phyloP scores from a whole-genome alignment of 2,888 invertebrate genomes.

The Myopa testacea region DNA sequence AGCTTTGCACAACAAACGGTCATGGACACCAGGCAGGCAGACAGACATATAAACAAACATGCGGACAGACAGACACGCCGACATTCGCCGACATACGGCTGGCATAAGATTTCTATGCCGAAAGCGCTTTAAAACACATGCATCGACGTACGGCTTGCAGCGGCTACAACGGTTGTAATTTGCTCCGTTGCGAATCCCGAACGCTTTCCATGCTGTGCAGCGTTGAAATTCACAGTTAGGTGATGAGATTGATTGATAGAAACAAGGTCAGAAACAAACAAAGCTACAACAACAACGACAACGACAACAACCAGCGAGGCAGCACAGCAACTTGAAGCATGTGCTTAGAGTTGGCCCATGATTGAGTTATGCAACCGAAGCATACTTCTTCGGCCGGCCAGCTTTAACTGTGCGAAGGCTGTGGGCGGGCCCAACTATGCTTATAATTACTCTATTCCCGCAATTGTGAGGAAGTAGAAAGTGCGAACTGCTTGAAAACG shows the following conservation, averaged over 20 bases:
- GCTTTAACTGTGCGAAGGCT: background rate
- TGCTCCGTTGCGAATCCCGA: background rate
- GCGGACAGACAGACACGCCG: background rate
- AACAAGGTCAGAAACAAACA: slow-evolving; percentile 49
- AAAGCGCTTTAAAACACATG: background rate
- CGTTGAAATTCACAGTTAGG: slow-evolving; percentile 48
- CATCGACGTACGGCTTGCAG: background rate
- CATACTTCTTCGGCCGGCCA: no score
- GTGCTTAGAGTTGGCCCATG: slow-evolving; percentile 22
- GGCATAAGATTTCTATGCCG: background rate
- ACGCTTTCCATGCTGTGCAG: slow-evolving; percentile 19
- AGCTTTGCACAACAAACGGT: background rate
- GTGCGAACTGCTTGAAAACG: background rate
- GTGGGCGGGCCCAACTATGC: background rate
- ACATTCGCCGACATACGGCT: background rate
- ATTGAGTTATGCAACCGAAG: slow-evolving; percentile 32
- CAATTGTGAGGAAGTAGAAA: slow-evolving; percentile 6
- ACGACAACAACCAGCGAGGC: background rate
- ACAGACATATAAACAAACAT: background rate
- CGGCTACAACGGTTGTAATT: background rate
- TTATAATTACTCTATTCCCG: background rate
- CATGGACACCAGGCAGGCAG: background rate
- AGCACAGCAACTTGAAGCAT: slow-evolving; percentile 2
- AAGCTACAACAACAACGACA: slow-evolving; percentile 5
- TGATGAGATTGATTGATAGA: slow-evolving; percentile 50